Base-by-base conservation (phyloP, 23 tunicate genomes). In the Oikopleura dioica region DNA sequence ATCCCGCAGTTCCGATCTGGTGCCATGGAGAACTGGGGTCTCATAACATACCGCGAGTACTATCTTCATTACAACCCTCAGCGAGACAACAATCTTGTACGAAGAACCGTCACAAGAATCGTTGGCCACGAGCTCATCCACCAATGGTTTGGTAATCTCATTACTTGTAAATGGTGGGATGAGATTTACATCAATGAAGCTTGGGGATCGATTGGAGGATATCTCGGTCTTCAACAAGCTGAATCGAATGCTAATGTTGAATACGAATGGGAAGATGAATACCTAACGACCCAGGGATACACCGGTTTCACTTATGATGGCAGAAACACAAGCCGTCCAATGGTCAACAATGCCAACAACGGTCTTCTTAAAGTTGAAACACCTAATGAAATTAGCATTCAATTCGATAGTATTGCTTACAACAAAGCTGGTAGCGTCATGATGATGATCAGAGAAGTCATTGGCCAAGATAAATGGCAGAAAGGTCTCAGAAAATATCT, bases 21-120 rank as follows among this genome's bases (percentile, higher is more conserved):
- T 1, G 99, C 99, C 0, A 94, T 94, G 99, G 99, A 94, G 55
- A 94, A 94, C 81, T 94, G 99, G 99, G 99, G 99, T 1, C 81
- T 94, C 36, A 84, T 94, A 0, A 94, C 99, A 34, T 94, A 94
- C 78, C 63, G 85, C 82, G 72, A 63, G 33, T 63, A 63, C 33
- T 31, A 12, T 5, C 26, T 63, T 12, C 26, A 12, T 63, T 63
- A 12, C 26, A 63, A 63, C 26, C 33, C 72, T 21, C 4, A 63
- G 4, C 72, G 72, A 2, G 72, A 63, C 26, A 31, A 63, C 26
- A 12, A 12, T 28, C 16, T 63, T 23, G 30, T 23, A 21, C 16
- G 72, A 28, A 24, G 72, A 21, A 12, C 72, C 16, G 26, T 63
- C 26, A 63, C 72, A 16, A 12, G 30, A 12, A 31, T 63, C 2